phyloP scores from a whole-genome alignment of 2,797 vertebrate genomes.

The Oryzias dopingdopingensis region DNA sequence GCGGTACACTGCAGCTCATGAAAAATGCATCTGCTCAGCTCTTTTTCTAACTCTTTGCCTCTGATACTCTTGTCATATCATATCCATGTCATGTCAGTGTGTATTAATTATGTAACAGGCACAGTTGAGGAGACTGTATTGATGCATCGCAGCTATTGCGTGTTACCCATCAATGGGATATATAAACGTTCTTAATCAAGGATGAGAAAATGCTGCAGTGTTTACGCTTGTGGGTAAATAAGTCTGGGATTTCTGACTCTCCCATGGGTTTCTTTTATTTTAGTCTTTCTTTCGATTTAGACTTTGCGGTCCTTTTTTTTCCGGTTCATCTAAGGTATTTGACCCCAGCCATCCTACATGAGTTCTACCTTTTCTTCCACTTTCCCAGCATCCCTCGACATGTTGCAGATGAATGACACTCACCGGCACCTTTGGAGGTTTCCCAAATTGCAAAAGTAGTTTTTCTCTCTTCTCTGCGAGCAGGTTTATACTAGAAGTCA shows the following conservation, averaged over 20 bases:
- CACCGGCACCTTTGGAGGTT: constrained; percentile 43
- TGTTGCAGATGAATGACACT: constrained; percentile 30
- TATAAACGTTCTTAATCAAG: constrained; percentile 64
- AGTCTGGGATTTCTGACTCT: constrained; percentile 31
- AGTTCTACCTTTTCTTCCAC: constrained; percentile 32
- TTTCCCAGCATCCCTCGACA: constrained; percentile 14
- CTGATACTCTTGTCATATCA: constrained; percentile 75
- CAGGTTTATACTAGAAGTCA: constrained; percentile 54
- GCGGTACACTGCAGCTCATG: constrained; percentile 67
- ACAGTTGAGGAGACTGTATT: constrained; percentile 58
- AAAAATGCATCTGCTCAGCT: constrained; percentile 72
- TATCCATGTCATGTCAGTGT: constrained; percentile 75
- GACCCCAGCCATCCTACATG: constrained; percentile 34
- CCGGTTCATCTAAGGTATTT: constrained; percentile 54
- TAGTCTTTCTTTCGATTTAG: constrained; percentile 35
- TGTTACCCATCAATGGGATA: constrained; percentile 45
- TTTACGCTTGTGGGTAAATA: constrained; percentile 64
- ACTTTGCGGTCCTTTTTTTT: constrained; percentile 53
- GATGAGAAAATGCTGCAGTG: constrained; percentile 51
- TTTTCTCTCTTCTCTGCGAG: constrained; percentile 45
- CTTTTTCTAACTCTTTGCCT: constrained; percentile 63
- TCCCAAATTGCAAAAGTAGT: constrained; percentile 67
- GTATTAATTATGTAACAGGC: constrained; percentile 73
- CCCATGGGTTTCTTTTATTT: constrained; percentile 46
- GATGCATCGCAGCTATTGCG: constrained; percentile 50